Evolutionary conservation across 2,888 invertebrate species (phyloP).

Genomic region (Onchidella celtica): DNA sequence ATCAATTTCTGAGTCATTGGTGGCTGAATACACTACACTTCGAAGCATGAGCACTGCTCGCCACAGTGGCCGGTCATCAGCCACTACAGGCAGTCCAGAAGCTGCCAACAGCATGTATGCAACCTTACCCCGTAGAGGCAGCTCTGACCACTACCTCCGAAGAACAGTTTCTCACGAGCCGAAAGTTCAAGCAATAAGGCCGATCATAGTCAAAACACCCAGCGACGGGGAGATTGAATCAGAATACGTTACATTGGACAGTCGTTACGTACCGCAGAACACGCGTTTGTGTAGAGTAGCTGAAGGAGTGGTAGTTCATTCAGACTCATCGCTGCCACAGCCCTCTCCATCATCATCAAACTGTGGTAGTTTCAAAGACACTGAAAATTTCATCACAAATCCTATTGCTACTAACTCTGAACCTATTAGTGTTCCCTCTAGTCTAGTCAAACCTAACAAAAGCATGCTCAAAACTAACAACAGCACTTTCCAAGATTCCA

Average conservation of each 20-base stretch:
- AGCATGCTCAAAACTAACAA: not conserved
- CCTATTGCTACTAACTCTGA: not conserved
- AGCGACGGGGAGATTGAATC: constrained; percentile 39
- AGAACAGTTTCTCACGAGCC: constrained; percentile 35
- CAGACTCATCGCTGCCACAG: not conserved
- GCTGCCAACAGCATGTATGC: not conserved
- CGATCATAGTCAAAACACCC: not conserved
- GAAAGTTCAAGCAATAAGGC: not conserved
- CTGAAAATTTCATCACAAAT: not conserved
- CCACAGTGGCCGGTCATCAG: not conserved
- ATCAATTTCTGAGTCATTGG: not conserved
- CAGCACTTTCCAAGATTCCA: not conserved
- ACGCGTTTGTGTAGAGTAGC: not conserved
- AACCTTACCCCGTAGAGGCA: not conserved
- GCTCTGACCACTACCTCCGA: constrained; percentile 10
- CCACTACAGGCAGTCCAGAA: too few relatives aligned
- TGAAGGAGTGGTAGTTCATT: not conserved
- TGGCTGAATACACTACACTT: not conserved
- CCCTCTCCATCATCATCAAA: not conserved
- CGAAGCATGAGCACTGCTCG: not conserved
- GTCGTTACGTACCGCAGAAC: constrained; percentile 4
- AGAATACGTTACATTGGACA: constrained; percentile 40
- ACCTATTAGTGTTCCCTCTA: not conserved
- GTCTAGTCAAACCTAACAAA: not conserved
- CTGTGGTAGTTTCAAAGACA: not conserved